A percentile compares a stretch with the other conserved stretches of the same genome.
Conservation (phyloP, 2,113 vertebrate species). For the Origma solitaria region DNA sequence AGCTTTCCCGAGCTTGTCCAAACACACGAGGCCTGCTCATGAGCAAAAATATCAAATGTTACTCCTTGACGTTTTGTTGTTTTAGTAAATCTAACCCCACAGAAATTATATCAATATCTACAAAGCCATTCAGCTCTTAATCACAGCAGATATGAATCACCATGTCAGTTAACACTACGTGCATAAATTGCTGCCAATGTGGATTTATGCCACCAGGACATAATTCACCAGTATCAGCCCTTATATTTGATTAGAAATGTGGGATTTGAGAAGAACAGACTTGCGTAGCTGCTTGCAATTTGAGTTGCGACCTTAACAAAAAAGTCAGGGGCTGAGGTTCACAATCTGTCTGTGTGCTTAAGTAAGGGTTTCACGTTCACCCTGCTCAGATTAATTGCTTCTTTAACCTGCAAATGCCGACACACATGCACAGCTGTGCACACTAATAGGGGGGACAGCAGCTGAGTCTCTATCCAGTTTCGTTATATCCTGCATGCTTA, state of each 20-base stretch:
- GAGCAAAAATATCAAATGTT: conserved; percentile 7
- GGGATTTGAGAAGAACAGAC: background rate
- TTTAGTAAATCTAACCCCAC: conserved; percentile 26
- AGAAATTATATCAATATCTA: conserved; percentile 41
- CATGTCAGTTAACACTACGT: conserved; percentile 24
- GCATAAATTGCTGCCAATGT: conserved; percentile 36
- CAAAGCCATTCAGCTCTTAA: conserved; percentile 57
- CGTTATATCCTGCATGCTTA: conserved; percentile 30
- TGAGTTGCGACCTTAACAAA: background rate
- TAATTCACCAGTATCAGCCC: conserved; percentile 44
- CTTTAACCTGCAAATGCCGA: conserved; percentile 60
- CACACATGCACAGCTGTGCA: conserved; percentile 47
- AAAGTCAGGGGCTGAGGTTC: background rate
- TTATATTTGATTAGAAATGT: conserved; percentile 51
- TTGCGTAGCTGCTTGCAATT: background rate
- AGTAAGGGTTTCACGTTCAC: conserved; percentile 57
- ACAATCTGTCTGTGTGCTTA: background rate
- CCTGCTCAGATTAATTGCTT: conserved; percentile 64
- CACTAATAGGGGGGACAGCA: conserved; percentile 49
- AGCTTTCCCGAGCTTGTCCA: background rate
- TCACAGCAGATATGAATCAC: conserved; percentile 52
- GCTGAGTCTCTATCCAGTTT: conserved; percentile 46
- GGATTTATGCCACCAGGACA: conserved; percentile 45
- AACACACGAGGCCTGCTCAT: background rate
- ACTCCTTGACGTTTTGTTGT: conserved; percentile 34